Evolutionary conservation across 2,113 vertebrate genomes (phyloP), one percentile per base, ranked within the genome.

Genomic region (Prunella fulvescens): DNA sequence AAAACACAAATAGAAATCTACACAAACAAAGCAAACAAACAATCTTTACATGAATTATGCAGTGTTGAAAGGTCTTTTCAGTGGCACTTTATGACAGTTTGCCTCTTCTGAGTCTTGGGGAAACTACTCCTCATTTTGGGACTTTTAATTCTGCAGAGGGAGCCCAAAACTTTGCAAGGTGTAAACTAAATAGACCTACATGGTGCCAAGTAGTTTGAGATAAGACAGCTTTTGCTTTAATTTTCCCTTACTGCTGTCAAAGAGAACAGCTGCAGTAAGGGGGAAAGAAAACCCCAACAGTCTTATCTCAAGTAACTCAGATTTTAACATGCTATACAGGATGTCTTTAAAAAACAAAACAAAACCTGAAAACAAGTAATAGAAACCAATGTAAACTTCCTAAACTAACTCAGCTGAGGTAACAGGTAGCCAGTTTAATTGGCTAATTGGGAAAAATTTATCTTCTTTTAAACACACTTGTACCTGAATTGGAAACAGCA

Each of bases 381-480:
- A 98, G 97, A 98, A 98, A 98, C 95, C 97, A 98, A 98, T 98
- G 98, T 98, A 98, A 99, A 98, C 98, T 98, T 98, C 98, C 98
- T 98, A 98, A 97, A 98, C 97, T 98, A 98, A 98, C 98, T 98
- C 98, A 98, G 98, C 98, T 99, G 98, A 99, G 98, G 98, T 99
- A 99, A 99, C 98, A 98, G 98, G 97, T 98, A 98, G 98, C 98
- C 98, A 98, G 98, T 98, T 97, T 98, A 98, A 98, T 97, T 98
- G 97, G 97, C 98, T 95, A 97, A 98, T 88, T 98, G 98, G 98
- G 97, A 98, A 98, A 97, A 97, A 97, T 97, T 98, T 98, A 95
- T 97, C 81, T 97, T 98, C 88, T 98, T 98, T 97, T 97, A 97
- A 98, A 98, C 97, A 98, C 77, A 98, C 96, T 98, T 98, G 98